Conservation (phyloP, 2,888 invertebrate genomes). For the Melinaea marsaeus region DNA sequence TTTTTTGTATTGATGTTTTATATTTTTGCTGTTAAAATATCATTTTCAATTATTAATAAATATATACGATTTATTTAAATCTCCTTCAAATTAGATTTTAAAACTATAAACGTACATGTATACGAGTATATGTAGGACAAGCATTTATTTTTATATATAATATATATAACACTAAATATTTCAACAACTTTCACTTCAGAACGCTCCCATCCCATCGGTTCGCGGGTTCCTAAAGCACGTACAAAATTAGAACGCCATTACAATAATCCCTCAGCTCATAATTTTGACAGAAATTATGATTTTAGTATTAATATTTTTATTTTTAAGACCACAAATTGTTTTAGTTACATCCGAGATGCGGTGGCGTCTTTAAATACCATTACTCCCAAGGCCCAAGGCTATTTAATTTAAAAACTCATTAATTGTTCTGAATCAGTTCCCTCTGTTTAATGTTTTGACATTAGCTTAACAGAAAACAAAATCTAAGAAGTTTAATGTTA, state of each 20-base stretch:
- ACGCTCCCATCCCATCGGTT: not conserved
- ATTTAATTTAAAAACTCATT: conserved; percentile 55
- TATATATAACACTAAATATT: not conserved
- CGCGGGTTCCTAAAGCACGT: conserved; percentile 1
- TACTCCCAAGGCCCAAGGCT: conserved; percentile 52
- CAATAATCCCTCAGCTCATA: conserved; percentile 2
- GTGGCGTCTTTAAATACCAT: conserved; percentile 36
- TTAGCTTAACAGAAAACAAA: conserved; percentile 39
- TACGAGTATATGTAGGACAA: no score
- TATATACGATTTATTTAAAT: no score
- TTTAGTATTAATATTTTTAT: conserved; percentile 25
- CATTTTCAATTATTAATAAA: no score
- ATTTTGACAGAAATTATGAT: conserved; percentile 11
- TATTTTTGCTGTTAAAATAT: no score
- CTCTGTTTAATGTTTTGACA: conserved; percentile 50
- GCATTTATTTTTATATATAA: no score
- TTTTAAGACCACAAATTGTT: conserved; percentile 33
- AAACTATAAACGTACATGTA: no score
- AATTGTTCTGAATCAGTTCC: conserved; percentile 39
- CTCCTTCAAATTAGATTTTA: no score
- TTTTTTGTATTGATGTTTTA: no score
- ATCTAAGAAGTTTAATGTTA: conserved; percentile 31
- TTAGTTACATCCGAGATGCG: conserved; percentile 30
- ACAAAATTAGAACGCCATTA: conserved; percentile 2
- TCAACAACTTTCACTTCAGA: conserved; percentile 1